Percentiles rank a stretch among this genome's conserved stretches.
phyloP scores from a whole-genome alignment of 2,113 vertebrate species.

The Rissa tridactyla region DNA sequence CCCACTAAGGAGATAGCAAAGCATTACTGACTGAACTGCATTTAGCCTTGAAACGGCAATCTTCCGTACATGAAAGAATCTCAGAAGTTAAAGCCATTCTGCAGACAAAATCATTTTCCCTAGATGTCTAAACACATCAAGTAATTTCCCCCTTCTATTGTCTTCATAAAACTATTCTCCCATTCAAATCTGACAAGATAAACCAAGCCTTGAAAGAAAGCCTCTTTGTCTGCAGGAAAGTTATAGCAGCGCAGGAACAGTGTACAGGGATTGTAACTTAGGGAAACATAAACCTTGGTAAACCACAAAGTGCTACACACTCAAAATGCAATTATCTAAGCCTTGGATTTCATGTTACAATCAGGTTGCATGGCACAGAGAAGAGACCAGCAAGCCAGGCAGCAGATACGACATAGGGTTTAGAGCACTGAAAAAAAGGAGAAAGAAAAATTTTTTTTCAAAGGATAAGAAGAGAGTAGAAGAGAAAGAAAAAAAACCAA shows the following conservation, averaged over 20 bases:
- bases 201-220: neutral
- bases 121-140: neutral
- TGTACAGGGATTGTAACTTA: neutral
- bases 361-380: neutral
- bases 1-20: neutral
- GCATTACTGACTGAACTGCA: neutral
- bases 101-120: neutral
- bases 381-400: neutral
- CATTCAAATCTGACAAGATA: neutral
- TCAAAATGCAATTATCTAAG: neutral
- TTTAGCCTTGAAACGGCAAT: neutral
- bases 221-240: neutral
- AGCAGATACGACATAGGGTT: neutral
- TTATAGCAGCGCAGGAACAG: neutral
- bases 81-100: neutral
- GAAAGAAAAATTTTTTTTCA: neutral
- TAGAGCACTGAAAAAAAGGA: neutral
- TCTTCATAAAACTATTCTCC: neutral
- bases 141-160: too few species aligned
- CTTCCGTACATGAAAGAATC: neutral
- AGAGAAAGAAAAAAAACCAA: too few species aligned
- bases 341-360: neutral
- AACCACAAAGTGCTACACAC: neutral
- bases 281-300: neutral
- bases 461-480: neutral